A percentile compares a stretch with the other conserved stretches of the same genome.
Conservation (phyloP, 2,113 vertebrate genomes). For the Chelonoidis abingdonii region DNA sequence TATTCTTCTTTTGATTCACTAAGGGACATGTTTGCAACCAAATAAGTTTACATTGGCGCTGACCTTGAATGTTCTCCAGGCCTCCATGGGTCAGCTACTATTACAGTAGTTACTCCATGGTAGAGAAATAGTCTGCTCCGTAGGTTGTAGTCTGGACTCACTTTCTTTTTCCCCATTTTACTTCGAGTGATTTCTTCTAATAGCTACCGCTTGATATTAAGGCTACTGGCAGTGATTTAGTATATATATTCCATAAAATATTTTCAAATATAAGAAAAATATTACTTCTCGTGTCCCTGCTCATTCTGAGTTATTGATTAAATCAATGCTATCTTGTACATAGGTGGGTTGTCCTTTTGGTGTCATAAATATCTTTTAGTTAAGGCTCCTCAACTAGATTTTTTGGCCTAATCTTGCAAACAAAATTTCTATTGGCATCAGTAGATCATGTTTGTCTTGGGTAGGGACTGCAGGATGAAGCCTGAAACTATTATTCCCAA, state of each 20-base stretch:
- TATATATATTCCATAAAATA: background rate
- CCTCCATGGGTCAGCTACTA: conserved; percentile 67
- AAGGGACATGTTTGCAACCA: conserved; percentile 70
- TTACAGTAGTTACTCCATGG: conserved; percentile 54
- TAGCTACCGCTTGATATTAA: background rate
- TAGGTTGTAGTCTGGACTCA: background rate
- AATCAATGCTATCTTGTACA: background rate
- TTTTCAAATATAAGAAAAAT: background rate
- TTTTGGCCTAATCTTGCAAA: background rate
- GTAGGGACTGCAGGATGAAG: background rate
- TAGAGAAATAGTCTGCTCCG: conserved; percentile 23
- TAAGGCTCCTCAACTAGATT: background rate
- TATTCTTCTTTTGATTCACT: conserved; percentile 70
- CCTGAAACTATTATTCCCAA: background rate
- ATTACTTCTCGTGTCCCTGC: background rate
- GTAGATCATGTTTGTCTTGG: background rate
- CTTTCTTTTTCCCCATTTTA: background rate
- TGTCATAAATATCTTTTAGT: background rate
- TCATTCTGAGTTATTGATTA: background rate
- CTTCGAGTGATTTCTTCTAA: background rate
- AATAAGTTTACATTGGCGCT: conserved; percentile 70
- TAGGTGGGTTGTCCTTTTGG: background rate
- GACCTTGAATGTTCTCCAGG: conserved; percentile 62
- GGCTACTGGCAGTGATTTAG: background rate
- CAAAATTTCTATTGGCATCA: background rate